A percentile compares a stretch with the other conserved stretches of the same genome.
These are phyloP conservation scores for Acromyrmex echinatior DNA, from an alignment of 1,140 invertebrate species.

Conservation along the genomic window DNA sequence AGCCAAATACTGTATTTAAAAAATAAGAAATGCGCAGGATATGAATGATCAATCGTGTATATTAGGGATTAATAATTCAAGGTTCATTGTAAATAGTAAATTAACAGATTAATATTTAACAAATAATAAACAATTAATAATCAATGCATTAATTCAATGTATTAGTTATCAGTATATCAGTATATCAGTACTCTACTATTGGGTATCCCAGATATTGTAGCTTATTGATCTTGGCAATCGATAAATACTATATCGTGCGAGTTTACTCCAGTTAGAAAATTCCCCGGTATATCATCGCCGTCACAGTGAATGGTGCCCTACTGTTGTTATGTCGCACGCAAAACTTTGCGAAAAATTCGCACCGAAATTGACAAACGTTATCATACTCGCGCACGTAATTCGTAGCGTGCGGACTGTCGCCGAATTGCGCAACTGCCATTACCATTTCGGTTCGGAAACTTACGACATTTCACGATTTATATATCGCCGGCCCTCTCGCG, in stretches of 20 bases:
- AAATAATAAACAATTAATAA: neutral
- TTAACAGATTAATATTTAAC: neutral
- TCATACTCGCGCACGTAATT: slow-evolving; percentile 35
- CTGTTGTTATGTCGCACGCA: slow-evolving; percentile 46
- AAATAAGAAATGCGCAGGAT: too few species aligned
- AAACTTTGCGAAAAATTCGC: slow-evolving; percentile 64
- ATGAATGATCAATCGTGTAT: too few species aligned
- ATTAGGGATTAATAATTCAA: neutral
- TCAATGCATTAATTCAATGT: neutral
- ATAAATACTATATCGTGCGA: slow-evolving; percentile 7
- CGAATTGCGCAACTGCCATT: slow-evolving; percentile 65
- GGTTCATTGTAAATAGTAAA: neutral
- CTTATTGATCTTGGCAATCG: slow-evolving; percentile 34
- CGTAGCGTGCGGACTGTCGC: slow-evolving; percentile 23
- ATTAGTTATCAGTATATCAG: neutral
- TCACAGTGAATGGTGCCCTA: neutral
- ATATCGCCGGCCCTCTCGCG: slow-evolving; percentile 36
- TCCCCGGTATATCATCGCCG: slow-evolving; percentile 40
- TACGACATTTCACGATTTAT: slow-evolving; percentile 72
- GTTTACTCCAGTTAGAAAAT: slow-evolving; percentile 62
- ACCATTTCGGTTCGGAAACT: slow-evolving; percentile 70
- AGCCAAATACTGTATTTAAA: too few species aligned
- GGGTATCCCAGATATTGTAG: neutral
- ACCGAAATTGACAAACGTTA: slow-evolving; percentile 64
- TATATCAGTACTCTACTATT: neutral